These are phyloP conservation scores for Tetranychus piercei DNA, from an alignment of 2,888 invertebrate genomes.

Conservation along the genomic window DNA sequence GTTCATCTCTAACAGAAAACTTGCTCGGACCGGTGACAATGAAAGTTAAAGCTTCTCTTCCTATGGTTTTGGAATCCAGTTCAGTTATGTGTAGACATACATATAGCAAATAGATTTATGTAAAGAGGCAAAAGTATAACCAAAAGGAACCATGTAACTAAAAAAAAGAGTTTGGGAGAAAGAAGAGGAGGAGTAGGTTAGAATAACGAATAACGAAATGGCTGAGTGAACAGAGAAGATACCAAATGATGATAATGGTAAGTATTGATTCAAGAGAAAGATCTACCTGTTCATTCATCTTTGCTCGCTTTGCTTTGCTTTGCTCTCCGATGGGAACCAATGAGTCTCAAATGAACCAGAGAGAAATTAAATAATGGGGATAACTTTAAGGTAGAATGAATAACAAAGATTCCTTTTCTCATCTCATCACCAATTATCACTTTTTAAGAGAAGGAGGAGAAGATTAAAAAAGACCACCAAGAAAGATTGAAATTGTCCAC, in stretches of 20 bases:
- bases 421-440: background rate
- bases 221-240: background rate
- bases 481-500: background rate
- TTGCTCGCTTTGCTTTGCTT: background rate
- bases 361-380: background rate
- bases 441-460: background rate
- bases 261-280: background rate
- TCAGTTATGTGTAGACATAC: background rate
- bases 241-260: background rate
- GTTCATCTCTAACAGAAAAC: no score
- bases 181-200: background rate
- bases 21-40: no score
- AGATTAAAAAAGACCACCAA: background rate
- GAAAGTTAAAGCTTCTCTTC: background rate
- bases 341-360: background rate
- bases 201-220: background rate
- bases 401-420: background rate
- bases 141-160: background rate
- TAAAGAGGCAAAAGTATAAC: background rate
- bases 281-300: background rate
- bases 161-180: background rate
- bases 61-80: background rate
- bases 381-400: background rate
- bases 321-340: background rate
- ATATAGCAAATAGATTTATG: background rate